Percentiles rank a stretch among this genome's conserved stretches.
phyloP scores from a whole-genome alignment of 1,140 invertebrate genomes.

The Augochlora pura region DNA sequence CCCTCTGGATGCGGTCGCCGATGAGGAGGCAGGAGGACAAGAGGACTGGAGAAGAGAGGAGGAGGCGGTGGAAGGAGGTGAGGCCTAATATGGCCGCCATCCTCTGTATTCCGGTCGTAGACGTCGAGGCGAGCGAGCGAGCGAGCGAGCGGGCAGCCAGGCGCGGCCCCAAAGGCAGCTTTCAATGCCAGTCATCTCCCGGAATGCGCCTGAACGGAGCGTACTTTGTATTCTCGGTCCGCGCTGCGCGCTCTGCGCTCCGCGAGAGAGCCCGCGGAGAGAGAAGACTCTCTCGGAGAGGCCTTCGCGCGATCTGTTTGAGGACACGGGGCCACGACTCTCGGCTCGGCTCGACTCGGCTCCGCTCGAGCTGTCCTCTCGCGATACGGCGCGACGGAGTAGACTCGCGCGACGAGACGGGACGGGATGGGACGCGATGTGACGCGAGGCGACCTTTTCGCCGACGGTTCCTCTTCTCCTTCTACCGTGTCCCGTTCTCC shows the following conservation, averaged over 20 bases:
- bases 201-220: constrained; percentile 71
- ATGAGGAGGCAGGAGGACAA: not conserved
- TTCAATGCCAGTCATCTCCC: constrained; percentile 79
- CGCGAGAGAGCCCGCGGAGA: constrained; percentile 32
- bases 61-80: constrained; percentile 45
- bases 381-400: constrained; percentile 31
- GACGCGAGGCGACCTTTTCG: constrained; percentile 43
- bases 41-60: constrained; percentile 28
- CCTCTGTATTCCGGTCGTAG: constrained; percentile 78
- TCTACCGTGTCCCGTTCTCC: not conserved
- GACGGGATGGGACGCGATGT: too few relatives aligned
- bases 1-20: not conserved
- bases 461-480: constrained; percentile 6
- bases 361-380: constrained; percentile 23
- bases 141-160: constrained; percentile 52
- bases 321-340: constrained; percentile 59
- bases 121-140: constrained; percentile 55
- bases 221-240: constrained; percentile 75
- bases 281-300: not conserved
- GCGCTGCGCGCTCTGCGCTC: constrained; percentile 26
- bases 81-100: constrained; percentile 77
- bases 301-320: constrained; percentile 68
- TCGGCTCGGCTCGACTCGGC: constrained; percentile 41
- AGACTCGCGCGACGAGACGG: not conserved
- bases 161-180: constrained; percentile 73